Base-by-base conservation (phyloP, 2,888 invertebrate genomes). In the Drosophila acutilabella region DNA sequence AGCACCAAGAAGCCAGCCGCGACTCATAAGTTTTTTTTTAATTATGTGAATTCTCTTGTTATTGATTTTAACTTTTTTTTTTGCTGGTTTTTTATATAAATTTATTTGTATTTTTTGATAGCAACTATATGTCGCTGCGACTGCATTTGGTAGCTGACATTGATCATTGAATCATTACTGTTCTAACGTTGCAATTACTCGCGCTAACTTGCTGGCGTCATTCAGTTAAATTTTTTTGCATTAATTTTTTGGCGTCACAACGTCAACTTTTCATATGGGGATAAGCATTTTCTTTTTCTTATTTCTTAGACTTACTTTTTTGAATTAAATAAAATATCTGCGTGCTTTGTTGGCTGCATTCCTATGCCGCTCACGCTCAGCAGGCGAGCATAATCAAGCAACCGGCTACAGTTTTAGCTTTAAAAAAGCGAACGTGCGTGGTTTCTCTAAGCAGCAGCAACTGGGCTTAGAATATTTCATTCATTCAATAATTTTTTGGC, bases 231-330 rank as follows among this genome's bases (percentile, higher is more conserved):
- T 8, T 8, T 8, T 30, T 8, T 30, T 30, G 8, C 8, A 30
- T 23, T 23, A 5, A 30, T 30, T 30, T 30, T 30, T 83, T 60
- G 78, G 53, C 53, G 47, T 42, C 65, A 59, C 47, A 40, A 30
- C 56, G 64, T 59, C 70, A 47, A 45, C 50, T 67, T 75, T 69
- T 64, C 75, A 60, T 75, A 74, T 67, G 64, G 65, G 76, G 54
- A 82, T 82, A 66, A 69, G 78, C 72, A 62, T 86, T 83, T 88
- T 87, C 89, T 88, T 83, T 83, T 87, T 78, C 8, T 30, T 8
- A 7, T 30, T 30, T 30, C 30, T 30, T 30, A 30, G 30, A 30
- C 30, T 30, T 30, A 30, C 8, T 30, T 30, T 26, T 30, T 30
- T 30, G 30, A 30, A 88, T 83, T 88, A 80, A 71, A 78, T 74